Conservation (phyloP, 92 coral and sea anemone genomes). For the Blastomussa wellsi region DNA sequence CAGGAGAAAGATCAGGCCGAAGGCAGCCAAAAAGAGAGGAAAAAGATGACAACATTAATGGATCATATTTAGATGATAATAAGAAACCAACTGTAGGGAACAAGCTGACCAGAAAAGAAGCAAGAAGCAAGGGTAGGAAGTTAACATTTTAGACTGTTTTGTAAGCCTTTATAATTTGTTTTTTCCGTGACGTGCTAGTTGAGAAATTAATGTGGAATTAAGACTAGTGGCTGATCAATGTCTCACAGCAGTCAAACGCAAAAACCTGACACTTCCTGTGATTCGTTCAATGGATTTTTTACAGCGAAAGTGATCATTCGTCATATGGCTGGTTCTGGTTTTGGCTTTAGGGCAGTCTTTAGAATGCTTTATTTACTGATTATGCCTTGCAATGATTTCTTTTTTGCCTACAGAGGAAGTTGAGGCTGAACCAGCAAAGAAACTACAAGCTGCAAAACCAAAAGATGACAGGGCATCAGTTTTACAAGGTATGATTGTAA, state of each 20-base stretch:
- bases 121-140: conserved; percentile 9
- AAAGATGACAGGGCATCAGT: conserved; percentile 14
- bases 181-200: too few species aligned
- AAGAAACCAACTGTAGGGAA: conserved; percentile 24
- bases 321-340: background rate
- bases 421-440: background rate
- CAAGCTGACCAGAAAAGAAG: background rate
- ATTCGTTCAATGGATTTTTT: too few species aligned
- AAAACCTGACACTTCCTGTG: too few species aligned
- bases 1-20: conserved; percentile 65
- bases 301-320: too few species aligned
- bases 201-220: too few species aligned
- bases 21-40: conserved; percentile 51
- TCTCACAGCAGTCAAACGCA: too few species aligned
- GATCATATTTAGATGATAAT: conserved; percentile 34
- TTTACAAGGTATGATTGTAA: conserved; percentile 1
- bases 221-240: too few species aligned
- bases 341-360: background rate
- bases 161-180: too few species aligned
- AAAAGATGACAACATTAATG: conserved; percentile 10
- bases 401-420: conserved; percentile 7
- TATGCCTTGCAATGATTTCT: background rate
- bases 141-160: background rate
- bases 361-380: background rate
- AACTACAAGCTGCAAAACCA: conserved; percentile 7